A percentile compares a stretch with the other conserved stretches of the same genome.
Evolutionary conservation across 2,888 invertebrate genomes (phyloP).

Genomic region (Congeria kusceri): DNA sequence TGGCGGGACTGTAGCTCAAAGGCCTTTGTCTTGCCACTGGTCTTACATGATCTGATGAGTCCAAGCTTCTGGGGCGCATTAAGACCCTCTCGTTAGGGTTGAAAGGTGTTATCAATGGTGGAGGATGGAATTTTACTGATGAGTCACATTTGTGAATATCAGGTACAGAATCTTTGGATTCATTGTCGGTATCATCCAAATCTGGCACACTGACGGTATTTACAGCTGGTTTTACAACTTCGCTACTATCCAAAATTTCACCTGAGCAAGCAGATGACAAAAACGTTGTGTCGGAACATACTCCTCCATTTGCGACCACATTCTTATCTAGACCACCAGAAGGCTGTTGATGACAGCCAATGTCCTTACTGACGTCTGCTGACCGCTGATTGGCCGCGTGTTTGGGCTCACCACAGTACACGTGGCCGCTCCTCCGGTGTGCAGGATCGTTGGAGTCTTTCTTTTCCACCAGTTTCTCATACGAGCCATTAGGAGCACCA

Average conservation of each 20-base stretch:
- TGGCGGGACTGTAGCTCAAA: constrained; percentile 59
- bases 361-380: no score
- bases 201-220: constrained; percentile 13
- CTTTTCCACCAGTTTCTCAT: constrained; percentile 5
- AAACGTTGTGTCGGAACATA: no score
- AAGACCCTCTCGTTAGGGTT: constrained; percentile 41
- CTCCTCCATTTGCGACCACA: no score
- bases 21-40: constrained; percentile 26
- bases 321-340: no score
- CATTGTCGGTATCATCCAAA: constrained; percentile 17
- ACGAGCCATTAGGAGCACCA: no score
- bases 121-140: constrained; percentile 28
- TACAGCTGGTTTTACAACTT: background rate
- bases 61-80: constrained; percentile 54
- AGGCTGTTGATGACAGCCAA: no score
- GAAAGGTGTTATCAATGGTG: constrained; percentile 47
- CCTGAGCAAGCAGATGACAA: no score
- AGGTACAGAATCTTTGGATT: constrained; percentile 47
- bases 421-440: constrained; percentile 52
- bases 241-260: no score
- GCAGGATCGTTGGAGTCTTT: constrained; percentile 40
- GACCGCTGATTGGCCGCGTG: no score
- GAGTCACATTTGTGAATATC: constrained; percentile 19
- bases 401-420: constrained; percentile 57
- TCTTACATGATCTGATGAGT: constrained; percentile 30